Conservation (phyloP, 2,113 vertebrate species). For the Cyphomyrus discorhynchus region DNA sequence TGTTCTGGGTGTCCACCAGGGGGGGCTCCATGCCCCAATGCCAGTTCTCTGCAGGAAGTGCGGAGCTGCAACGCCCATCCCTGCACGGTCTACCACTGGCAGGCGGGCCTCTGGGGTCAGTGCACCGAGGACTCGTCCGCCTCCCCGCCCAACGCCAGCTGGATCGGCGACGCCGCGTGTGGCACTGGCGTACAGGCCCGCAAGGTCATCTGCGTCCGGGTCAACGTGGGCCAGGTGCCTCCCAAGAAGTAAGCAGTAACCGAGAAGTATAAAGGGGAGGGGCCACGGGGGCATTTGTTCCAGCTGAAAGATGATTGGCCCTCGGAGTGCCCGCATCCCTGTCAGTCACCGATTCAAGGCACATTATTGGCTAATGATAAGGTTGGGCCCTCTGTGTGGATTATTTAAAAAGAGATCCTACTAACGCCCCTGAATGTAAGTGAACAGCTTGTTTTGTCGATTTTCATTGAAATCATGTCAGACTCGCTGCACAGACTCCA, state of each 20-base stretch:
- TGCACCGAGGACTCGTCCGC: slow-evolving; percentile 83
- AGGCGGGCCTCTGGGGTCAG: slow-evolving; percentile 82
- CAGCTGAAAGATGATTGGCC: background rate
- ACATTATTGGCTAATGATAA: background rate
- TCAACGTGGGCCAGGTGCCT: slow-evolving; percentile 95
- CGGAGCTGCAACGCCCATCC: slow-evolving; percentile 91
- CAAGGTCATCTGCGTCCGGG: slow-evolving; percentile 93
- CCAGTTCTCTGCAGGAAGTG: slow-evolving; percentile 76
- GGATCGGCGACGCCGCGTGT: slow-evolving; percentile 66
- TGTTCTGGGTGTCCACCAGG: slow-evolving; percentile 54
- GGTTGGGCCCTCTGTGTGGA: background rate
- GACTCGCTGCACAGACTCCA: background rate
- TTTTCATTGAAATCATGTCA: background rate
- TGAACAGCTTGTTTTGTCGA: background rate
- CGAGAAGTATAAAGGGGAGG: background rate
- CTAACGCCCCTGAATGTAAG: background rate
- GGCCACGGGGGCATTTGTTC: background rate
- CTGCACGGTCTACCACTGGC: slow-evolving; percentile 95
- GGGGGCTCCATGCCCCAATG: slow-evolving; percentile 79
- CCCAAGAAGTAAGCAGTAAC: slow-evolving; percentile 86
- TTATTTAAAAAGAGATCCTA: background rate
- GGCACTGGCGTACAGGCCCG: slow-evolving; percentile 87
- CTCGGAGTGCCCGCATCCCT: background rate
- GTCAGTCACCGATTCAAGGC: background rate
- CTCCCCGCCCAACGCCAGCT: slow-evolving; percentile 66